Evolutionary conservation across 2,113 vertebrate species (phyloP).

Genomic region (Alligator mississippiensis): DNA sequence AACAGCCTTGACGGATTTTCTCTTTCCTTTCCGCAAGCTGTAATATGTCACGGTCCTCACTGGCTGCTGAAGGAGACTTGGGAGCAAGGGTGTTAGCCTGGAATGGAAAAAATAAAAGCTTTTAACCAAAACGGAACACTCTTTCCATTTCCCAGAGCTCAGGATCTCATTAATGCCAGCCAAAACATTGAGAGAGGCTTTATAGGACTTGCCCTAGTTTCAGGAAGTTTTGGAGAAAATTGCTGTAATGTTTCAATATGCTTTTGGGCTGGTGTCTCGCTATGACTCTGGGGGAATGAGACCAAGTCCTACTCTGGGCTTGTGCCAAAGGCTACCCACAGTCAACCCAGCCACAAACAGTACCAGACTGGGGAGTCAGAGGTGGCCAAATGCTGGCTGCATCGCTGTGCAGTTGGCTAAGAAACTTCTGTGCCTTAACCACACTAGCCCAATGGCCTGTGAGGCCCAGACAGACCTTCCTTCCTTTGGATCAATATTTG

Average conservation of each 20-base stretch:
- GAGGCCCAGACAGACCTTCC: too few relatives aligned
- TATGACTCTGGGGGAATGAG: too few relatives aligned
- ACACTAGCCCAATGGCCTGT: too few relatives aligned
- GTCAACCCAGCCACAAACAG: too few relatives aligned
- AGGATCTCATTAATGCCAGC: accelerated
- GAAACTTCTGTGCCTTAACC: too few relatives aligned
- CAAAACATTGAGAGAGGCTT: neutral
- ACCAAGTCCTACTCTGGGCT: too few relatives aligned
- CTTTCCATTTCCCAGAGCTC: neutral
- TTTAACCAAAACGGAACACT: neutral
- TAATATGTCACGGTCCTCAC: slow-evolving; percentile 84
- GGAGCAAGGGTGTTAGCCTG: slow-evolving; percentile 81
- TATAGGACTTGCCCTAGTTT: neutral
- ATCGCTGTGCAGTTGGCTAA: too few relatives aligned
- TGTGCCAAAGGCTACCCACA: too few relatives aligned
- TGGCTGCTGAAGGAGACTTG: slow-evolving; percentile 79
- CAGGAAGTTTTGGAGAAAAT: neutral
- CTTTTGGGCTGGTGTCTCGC: too few relatives aligned
- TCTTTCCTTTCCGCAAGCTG: slow-evolving; percentile 88
- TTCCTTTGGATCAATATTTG: accelerated
- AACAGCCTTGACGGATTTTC: slow-evolving; percentile 88
- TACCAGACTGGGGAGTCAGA: too few relatives aligned
- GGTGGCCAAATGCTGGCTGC: too few relatives aligned
- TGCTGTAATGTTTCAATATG: accelerated
- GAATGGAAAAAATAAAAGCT: neutral